Percentiles rank a stretch among this genome's conserved stretches.
These are phyloP conservation scores for Papilio gigon DNA, from an alignment of 2,888 invertebrate species.

Conservation along the genomic window DNA sequence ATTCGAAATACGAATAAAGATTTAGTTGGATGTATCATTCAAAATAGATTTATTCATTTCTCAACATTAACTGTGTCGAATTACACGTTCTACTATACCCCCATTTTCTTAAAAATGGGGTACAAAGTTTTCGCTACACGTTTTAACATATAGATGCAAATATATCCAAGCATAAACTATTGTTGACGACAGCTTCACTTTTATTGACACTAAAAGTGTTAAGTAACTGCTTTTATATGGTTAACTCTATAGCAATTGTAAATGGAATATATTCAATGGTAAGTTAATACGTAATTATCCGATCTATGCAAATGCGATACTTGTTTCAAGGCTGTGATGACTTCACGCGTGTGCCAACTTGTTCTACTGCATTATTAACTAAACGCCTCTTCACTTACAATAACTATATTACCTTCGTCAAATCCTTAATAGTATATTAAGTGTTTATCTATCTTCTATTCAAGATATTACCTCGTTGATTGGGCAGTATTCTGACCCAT, in stretches of 20 bases:
- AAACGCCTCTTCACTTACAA: slow-evolving; percentile 3
- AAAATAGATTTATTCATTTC: too few relatives aligned
- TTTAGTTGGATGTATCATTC: too few relatives aligned
- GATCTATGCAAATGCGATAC: slow-evolving; percentile 6
- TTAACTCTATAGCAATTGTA: neutral
- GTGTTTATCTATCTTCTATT: too few relatives aligned
- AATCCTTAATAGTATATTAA: neutral
- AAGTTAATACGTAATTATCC: slow-evolving; percentile 1
- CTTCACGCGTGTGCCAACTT: slow-evolving; percentile 9
- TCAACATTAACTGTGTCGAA: too few relatives aligned
- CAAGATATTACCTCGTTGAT: too few relatives aligned
- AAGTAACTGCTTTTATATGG: neutral
- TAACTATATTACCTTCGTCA: neutral
- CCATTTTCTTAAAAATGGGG: too few relatives aligned
- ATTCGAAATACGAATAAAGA: too few relatives aligned
- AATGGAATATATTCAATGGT: slow-evolving; percentile 15
- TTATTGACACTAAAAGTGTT: neutral
- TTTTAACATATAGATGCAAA: too few relatives aligned
- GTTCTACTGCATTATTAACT: slow-evolving; percentile 10
- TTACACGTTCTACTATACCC: too few relatives aligned
- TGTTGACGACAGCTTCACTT: neutral
- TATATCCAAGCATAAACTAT: neutral
- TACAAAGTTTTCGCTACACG: too few relatives aligned
- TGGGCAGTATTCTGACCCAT: too few relatives aligned
- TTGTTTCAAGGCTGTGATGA: slow-evolving; percentile 22